Evolutionary conservation across 2,888 invertebrate species (phyloP).

Genomic region (Psylliodes chrysocephalus): DNA sequence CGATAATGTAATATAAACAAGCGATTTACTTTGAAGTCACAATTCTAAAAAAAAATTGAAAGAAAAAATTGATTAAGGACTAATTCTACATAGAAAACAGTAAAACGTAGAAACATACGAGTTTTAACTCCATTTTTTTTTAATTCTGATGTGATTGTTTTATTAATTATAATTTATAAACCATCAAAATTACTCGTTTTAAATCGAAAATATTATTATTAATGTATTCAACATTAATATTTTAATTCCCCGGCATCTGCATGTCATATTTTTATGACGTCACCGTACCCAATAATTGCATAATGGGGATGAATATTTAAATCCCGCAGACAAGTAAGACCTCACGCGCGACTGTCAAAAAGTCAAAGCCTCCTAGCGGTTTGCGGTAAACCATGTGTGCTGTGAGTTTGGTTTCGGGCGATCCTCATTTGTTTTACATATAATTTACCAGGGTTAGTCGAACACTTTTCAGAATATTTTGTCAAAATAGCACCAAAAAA

Average conservation of each 20-base stretch:
- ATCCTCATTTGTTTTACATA: neutral
- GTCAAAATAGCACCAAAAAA: too few relatives aligned
- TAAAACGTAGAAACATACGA: too few relatives aligned
- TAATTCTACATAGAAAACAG: too few relatives aligned
- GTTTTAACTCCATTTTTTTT: too few relatives aligned
- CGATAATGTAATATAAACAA: neutral
- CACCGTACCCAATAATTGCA: neutral
- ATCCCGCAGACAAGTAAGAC: constrained; percentile 5
- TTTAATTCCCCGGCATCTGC: neutral
- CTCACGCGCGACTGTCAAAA: constrained; percentile 10
- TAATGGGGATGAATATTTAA: constrained; percentile 3
- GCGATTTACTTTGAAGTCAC: neutral
- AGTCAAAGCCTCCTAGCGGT: constrained; percentile 3
- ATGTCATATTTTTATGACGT: neutral
- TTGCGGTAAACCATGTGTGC: constrained; percentile 1
- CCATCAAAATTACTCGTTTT: too few relatives aligned
- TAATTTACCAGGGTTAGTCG: neutral
- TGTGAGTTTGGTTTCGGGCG: neutral
- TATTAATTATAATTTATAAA: too few relatives aligned
- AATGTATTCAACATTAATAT: neutral
- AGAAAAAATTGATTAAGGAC: too few relatives aligned
- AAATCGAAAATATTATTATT: too few relatives aligned
- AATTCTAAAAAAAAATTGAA: too few relatives aligned
- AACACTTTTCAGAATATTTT: too few relatives aligned
- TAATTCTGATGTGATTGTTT: too few relatives aligned